Conservation (phyloP, 2,888 invertebrate species). For the Agrochola lota region DNA sequence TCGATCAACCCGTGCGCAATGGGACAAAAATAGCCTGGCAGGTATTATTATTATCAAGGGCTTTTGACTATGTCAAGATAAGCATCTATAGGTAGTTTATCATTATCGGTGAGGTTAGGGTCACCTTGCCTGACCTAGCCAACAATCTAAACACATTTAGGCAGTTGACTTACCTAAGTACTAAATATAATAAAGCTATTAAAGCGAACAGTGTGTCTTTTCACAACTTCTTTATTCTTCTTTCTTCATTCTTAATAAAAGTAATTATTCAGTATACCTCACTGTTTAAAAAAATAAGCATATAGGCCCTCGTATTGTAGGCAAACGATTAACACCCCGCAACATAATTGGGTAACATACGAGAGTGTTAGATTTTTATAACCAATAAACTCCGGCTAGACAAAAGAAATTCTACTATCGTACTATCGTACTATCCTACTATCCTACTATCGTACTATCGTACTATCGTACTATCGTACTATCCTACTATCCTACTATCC, state of each 20-base stretch:
- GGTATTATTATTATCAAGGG: neutral
- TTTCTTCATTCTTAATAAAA: neutral
- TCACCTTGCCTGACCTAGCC: slow-evolving; percentile 8
- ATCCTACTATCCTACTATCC: too few relatives aligned
- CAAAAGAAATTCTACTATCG: neutral
- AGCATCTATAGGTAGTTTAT: neutral
- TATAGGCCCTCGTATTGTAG: neutral
- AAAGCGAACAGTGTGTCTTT: neutral
- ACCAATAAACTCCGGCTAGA: neutral
- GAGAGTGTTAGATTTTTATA: neutral
- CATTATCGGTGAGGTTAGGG: slow-evolving; percentile 11
- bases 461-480: too few relatives aligned
- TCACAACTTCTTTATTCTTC: too few relatives aligned
- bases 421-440: too few relatives aligned
- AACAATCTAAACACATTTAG: slow-evolving; percentile 11
- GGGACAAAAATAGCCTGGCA: too few relatives aligned
- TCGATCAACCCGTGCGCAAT: too few relatives aligned
- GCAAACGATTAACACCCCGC: neutral
- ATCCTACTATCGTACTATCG: too few relatives aligned
- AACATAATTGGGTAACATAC: neutral
- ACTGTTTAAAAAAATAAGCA: neutral
- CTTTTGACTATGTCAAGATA: slow-evolving; percentile 16
- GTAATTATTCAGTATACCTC: neutral
- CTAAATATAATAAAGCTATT: neutral
- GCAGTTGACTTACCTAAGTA: neutral